Evolutionary conservation across 2,888 invertebrate species (phyloP).

Genomic region (Tetropium fuscum): DNA sequence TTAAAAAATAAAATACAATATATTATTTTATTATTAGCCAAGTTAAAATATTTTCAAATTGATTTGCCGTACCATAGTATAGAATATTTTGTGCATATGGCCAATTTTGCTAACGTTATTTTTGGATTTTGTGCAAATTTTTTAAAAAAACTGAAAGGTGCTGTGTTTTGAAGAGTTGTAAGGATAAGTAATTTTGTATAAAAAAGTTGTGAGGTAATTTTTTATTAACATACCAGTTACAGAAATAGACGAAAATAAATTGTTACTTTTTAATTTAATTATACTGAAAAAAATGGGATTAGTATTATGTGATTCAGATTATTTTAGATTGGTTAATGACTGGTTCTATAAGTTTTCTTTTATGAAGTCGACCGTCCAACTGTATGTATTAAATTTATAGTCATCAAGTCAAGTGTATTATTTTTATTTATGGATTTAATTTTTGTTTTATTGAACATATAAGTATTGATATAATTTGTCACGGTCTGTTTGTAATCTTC

Average conservation of each 20-base stretch:
- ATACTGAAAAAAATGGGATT: conserved; percentile 26
- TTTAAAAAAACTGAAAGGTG: neutral
- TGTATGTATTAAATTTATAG: conserved; percentile 18
- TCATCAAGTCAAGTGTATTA: conserved; percentile 19
- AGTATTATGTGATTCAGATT: conserved; percentile 28
- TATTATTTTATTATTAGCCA: too few species aligned
- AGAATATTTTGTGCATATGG: too few species aligned
- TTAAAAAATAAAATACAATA: too few species aligned
- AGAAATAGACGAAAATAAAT: conserved; percentile 17
- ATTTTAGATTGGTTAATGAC: conserved; percentile 21
- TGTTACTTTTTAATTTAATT: conserved; percentile 19
- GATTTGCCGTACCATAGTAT: too few species aligned
- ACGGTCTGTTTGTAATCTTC: conserved; percentile 62
- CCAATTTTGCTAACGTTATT: neutral
- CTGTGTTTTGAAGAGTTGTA: neutral
- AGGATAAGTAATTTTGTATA: conserved; percentile 1
- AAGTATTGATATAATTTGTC: conserved; percentile 49
- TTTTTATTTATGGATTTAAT: conserved; percentile 23
- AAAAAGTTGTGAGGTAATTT: conserved; percentile 1
- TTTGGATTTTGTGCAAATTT: neutral
- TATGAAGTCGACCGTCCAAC: conserved; percentile 37
- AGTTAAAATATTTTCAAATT: too few species aligned
- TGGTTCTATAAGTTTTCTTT: conserved; percentile 14
- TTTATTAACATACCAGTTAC: neutral
- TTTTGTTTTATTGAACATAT: conserved; percentile 26